Percentiles rank a stretch among this genome's conserved stretches.
phyloP scores from a whole-genome alignment of 92 coral and sea anemone species.

The Porites evermanni region DNA sequence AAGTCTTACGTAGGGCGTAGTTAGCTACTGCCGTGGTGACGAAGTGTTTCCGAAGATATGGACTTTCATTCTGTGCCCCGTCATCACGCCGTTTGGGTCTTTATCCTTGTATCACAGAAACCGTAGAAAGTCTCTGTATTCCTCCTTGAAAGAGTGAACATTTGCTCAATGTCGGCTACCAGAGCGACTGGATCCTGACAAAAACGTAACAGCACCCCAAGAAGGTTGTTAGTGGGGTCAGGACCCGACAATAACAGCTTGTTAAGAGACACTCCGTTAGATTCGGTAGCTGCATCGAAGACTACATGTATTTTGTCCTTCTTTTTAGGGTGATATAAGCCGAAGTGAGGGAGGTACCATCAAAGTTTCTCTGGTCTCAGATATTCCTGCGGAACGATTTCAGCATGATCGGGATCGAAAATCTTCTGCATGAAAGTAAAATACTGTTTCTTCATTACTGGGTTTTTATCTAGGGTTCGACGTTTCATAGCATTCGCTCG shows the following conservation, averaged over 20 bases:
- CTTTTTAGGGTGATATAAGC: constrained; percentile 58
- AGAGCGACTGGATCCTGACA: constrained; percentile 51
- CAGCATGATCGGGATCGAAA: constrained; percentile 54
- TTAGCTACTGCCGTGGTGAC: constrained; percentile 61
- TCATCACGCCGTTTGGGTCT: constrained; percentile 43
- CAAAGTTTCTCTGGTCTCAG: neutral
- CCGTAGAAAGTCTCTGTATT: constrained; percentile 52
- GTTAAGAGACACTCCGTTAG: constrained; percentile 50
- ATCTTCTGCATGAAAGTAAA: constrained; percentile 59
- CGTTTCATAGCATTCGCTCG: constrained; percentile 32
- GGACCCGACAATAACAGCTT: constrained; percentile 53
- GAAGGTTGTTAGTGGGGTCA: constrained; percentile 45
- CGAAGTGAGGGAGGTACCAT: constrained; percentile 52
- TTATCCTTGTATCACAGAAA: constrained; percentile 62
- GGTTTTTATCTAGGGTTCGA: constrained; percentile 42
- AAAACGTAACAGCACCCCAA: constrained; percentile 64
- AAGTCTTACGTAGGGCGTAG: constrained; percentile 46
- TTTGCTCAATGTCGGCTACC: constrained; percentile 55
- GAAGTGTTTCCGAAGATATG: constrained; percentile 1
- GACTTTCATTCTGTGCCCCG: constrained; percentile 55
- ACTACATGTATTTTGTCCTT: constrained; percentile 54
- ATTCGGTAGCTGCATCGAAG: constrained; percentile 64
- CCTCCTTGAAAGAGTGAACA: constrained; percentile 50
- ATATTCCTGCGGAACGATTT: neutral
- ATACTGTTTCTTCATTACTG: constrained; percentile 51